Base-by-base conservation (phyloP, 2,113 vertebrate genomes). In the Rhabdornis inornatus region DNA sequence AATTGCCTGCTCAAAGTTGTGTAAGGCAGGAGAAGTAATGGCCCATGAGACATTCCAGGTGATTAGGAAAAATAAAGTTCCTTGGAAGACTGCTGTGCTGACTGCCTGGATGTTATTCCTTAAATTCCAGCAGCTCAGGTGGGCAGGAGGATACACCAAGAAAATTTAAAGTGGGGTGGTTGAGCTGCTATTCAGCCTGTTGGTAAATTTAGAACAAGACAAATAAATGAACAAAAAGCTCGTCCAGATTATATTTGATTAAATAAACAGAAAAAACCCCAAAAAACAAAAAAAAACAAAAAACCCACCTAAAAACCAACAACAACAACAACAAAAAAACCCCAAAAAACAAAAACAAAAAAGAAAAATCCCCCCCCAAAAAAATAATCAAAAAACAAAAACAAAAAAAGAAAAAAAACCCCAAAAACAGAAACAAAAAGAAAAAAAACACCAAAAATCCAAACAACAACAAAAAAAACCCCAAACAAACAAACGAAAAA, bases 41-140 rank as follows among this genome's bases (percentile, higher is more conserved):
- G 39, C 74, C 70, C 49, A 6, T 81, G 56, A 84, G 74, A 81
- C 53, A 60, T 42, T 42, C 68, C 20, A 66, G 57, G 49, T 33
- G 78, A 84, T 87, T 28, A 92, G 42, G 75, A 91, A 87, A 94
- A 92, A 68, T 70, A 56, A 86, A 90, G 57, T 81, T 91, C 44
- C 55, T 64, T 68, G 24, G 80, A 78, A 82, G 57, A 52, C 31
- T 21, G 68, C 75, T 52, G 8, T 16, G 4, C 30, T 42, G 87
- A 35, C 27, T 28, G 57, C 44, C 60, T 83, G 55, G 11, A 68
- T 92, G 72, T 55, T 7, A 71, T 75, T 74, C 72, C 56, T 61
- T 42, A 35, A 66, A 84, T 78, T 91, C 68, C 77, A 44, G 39
- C 52, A 60, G 20, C 47, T 92, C 31, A 5, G 18, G 59, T 55